Base-by-base conservation (phyloP, 2,888 invertebrate genomes). In the Thysanoteuthis rhombus region DNA sequence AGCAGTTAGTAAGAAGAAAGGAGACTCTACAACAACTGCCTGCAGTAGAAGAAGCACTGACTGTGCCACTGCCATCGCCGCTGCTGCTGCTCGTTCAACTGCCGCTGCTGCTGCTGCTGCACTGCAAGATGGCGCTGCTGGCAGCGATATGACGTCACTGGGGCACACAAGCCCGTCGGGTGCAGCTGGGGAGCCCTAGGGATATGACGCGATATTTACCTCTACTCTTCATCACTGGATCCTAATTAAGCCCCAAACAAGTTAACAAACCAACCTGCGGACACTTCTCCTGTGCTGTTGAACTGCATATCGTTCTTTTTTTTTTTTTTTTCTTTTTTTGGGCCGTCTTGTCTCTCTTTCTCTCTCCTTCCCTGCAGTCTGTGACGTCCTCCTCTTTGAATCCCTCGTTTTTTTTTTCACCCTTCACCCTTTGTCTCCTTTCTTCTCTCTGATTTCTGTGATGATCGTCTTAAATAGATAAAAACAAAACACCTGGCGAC, bases 61-160 rank as follows among this genome's bases (percentile, higher is more conserved):
- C 75, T n/a, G n/a, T 75, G 75, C 75, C 75, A n/a, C 25, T 25
- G 75, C 75, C n/a, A 19, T n/a, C 19, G 75, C 75, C n/a, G 75
- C 32, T 75, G 75, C 32, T 58, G 28, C 75, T 75, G 75, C n/a
- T 75, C 75, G 45, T 92, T 92, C 92, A 92, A 92, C 92, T 92
- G 92, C 91, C 90, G 42, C 90, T 40, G 90, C 58, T 91, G 42
- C 91, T 42, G 42, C 42, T 92, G 92, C 92, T 92, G 90, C 40
- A 39, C 38, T 39, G 42, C 92, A 92, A 92, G 92, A 92, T 92
- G 92, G 92, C 92, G 92, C 92, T 92, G 92, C 92, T 92, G 92
- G 45, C 92, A 45, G 92, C 92, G 92, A 45, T 92, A 92, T 92
- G 92, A 92, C 92, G 92, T 92, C 92, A 92, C 92, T 45, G 92